Conservation (phyloP, 2,797 vertebrate species). For the Eptatretus atami region DNA sequence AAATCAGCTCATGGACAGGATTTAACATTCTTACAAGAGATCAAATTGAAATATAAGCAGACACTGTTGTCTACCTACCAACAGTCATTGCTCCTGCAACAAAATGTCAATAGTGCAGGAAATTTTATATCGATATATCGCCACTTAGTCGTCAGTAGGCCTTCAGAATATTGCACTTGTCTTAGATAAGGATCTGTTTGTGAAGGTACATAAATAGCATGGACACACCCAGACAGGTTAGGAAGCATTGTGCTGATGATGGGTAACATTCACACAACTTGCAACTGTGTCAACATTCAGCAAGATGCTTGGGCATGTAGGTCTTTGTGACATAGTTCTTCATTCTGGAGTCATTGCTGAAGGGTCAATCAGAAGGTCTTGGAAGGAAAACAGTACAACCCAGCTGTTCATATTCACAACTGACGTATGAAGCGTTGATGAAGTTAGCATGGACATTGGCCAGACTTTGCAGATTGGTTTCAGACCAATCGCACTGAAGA, state of each 20-base stretch:
- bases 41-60: no score
- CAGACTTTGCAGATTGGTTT: slow-evolving; percentile 2
- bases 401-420: not conserved
- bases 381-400: not conserved
- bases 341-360: not conserved
- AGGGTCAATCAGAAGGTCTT: not conserved
- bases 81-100: no score
- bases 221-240: not conserved
- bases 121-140: not conserved
- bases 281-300: not conserved
- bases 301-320: not conserved
- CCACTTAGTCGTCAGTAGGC: not conserved
- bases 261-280: not conserved
- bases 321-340: not conserved
- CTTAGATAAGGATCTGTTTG: not conserved
- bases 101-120: not conserved
- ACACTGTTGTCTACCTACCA: no score
- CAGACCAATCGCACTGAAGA: not conserved
- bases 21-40: no score
- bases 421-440: not conserved
- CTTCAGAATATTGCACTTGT: not conserved
- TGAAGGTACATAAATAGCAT: not conserved
- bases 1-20: no score
- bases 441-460: not conserved
- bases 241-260: not conserved